Evolutionary conservation across 2,888 invertebrate species (phyloP), one percentile per base, ranked within the genome.

Genomic region (Chrysodeixis includens): DNA sequence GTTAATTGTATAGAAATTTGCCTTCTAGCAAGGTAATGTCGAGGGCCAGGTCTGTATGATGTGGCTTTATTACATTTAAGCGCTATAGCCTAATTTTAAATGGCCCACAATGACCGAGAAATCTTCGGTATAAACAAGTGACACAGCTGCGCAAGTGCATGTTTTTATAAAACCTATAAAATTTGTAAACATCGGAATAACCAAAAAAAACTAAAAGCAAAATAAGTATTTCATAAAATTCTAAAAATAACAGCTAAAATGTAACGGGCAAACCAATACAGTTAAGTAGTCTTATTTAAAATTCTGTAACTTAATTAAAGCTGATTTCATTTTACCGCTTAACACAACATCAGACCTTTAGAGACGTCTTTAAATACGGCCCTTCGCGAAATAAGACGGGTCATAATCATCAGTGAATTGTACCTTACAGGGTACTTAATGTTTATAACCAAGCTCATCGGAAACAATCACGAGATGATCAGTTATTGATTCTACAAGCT

Each of bases 1-100:
- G 44, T 8, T 65, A 61, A 72, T 65, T 46, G 40, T 35, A 22
- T 67, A 62, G 46, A 60, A 56, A 12, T 57, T 35, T 44, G 30
- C 30, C 51, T 20, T 3, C 22, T n/a, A 20, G 20, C 49, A 49
- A 20, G 20, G n/a, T 26, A 18, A 22, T 26, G 52, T 52, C 22
- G 52, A 52, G 26, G 26, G 22, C 12, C 10, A 52, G 14, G 1
- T 1, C 14, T 22, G 12, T 26, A 14, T 51, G 12, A 20, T 2
- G 18, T 18, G 6, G 35, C 14, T 35, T 10, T 2, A n/a, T n/a
- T n/a, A 3, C 10, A 10, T n/a, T 14, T n/a, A 40, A 5, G 14
- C n/a, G n/a, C 40, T n/a, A 1, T 40, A 40, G n/a, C 14, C 7
- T 14, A 5, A 14, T n/a, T 40, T n/a, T n/a, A 40, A n/a, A 40